Percentiles rank a stretch among this genome's conserved stretches.
These are phyloP conservation scores for Parus major DNA, from an alignment of 2,113 vertebrate species.

Conservation along the genomic window DNA sequence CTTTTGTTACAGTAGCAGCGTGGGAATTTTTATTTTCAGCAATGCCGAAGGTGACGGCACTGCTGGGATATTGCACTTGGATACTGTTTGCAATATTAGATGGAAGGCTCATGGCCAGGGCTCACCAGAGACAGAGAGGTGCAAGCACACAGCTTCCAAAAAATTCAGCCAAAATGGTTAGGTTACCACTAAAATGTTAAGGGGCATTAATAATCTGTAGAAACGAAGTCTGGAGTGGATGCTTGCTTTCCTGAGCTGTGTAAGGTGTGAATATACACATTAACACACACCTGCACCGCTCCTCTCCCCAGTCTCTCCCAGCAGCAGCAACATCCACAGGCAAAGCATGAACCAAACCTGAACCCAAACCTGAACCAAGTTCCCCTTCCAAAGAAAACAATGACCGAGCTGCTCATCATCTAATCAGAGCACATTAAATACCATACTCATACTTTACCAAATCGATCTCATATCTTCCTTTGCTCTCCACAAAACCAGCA, in stretches of 20 bases:
- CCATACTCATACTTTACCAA: not conserved
- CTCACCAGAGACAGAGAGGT: not conserved
- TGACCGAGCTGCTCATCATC: not conserved
- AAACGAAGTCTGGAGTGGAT: not conserved
- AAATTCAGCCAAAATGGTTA: not conserved
- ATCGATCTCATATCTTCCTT: not conserved
- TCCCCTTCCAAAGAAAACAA: not conserved
- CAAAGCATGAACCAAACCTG: not conserved
- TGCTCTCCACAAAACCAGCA: not conserved
- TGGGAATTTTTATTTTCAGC: not conserved
- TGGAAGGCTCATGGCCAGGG: not conserved
- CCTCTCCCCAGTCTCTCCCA: not conserved
- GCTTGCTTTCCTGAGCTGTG: not conserved
- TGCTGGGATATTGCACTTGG: not conserved
- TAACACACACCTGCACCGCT: not conserved
- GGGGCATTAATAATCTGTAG: not conserved
- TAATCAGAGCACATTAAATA: not conserved
- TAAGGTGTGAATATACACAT: not conserved
- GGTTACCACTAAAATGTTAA: not conserved
- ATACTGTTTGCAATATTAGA: fast-evolving
- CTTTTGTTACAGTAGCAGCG: not conserved
- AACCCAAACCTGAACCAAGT: not conserved
- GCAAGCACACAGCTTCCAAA: not conserved
- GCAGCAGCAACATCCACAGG: not conserved
- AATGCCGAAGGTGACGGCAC: not conserved